These are phyloP conservation scores for Apamea sordens DNA, from an alignment of 2,888 invertebrate species.

Conservation along the genomic window DNA sequence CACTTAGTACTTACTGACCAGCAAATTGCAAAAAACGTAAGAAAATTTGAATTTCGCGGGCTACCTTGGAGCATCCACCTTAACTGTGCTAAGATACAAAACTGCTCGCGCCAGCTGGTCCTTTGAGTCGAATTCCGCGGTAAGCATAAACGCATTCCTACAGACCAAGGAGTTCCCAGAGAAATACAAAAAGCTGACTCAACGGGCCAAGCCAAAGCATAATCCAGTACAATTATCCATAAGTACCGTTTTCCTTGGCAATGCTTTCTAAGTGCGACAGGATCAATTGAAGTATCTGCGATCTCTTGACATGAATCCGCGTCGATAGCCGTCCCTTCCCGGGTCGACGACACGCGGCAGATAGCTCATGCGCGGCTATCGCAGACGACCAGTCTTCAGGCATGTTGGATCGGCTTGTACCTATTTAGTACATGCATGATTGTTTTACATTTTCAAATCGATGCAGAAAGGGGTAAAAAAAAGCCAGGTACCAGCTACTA, in stretches of 20 bases:
- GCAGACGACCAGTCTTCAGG: conserved; percentile 44
- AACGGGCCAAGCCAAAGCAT: neutral
- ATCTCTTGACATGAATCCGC: conserved; percentile 60
- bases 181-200: conserved; percentile 5
- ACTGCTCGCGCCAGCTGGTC: neutral
- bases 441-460: conserved; percentile 34
- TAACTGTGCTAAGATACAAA: neutral
- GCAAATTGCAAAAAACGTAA: no score
- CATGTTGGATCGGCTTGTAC: conserved; percentile 8
- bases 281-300: conserved; percentile 61
- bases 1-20: no score
- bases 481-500: neutral
- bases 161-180: neutral
- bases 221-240: conserved; percentile 26
- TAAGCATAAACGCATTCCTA: conserved; percentile 1
- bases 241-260: conserved; percentile 43
- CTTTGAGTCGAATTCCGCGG: neutral
- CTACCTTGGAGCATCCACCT: no score
- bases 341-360: conserved; percentile 64
- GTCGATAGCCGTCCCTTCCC: conserved; percentile 61
- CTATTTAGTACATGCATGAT: conserved; percentile 17
- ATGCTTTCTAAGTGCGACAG: conserved; percentile 42
- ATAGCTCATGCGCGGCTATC: conserved; percentile 55
- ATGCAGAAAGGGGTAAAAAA: neutral
- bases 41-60: no score